Evolutionary conservation across 2,888 invertebrate genomes (phyloP), one percentile per base, ranked within the genome.

Genomic region (Torymus texanus): DNA sequence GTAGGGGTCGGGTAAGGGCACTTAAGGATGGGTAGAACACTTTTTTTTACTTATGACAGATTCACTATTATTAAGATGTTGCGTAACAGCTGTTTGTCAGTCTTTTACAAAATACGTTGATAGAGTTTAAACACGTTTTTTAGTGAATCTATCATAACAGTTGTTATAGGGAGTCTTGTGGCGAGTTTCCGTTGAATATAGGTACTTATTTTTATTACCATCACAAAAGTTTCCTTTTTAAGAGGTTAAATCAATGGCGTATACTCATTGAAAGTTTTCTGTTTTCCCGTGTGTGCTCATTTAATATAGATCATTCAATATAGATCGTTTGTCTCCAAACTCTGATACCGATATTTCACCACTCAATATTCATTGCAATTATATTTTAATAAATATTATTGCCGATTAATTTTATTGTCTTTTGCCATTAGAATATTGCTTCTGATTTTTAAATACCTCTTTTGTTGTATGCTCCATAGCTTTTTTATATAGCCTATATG

Each of bases 381-480:
- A 41, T 41, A 41, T 41, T 41, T 41, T 5, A 41, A 41, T 41
- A 41, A 41, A 41, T 41, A 41, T 41, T 41, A 41, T 41, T 41
- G 41, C 8, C 41, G 8, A 41, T 41, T 41, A 41, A 41, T 41
- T 41, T 41, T 41, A 41, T 41, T 8, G 41, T 8, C 41, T 41
- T 41, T 59, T 14, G 16, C 16, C 41, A 41, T 41, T 41, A 41
- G 41, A 41, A 41, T 41, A 41, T 41, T 71, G 5, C 13, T 59
- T 72, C 24, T 11, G 11, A 71, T 18, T 51, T 12, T 68, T n/a
- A 68, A 65, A 62, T 70, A 76, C 70, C 76, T 76, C n/a, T 58
- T 24, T 50, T n/a, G 56, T 14, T 24, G 70, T 63, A 63, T 63
- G 68, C 13, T 53, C 56, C 76, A 70, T 75, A 14, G 63, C n/a